Evolutionary conservation across 2,113 vertebrate species (phyloP).

Genomic region (Chlamydotis undulata): DNA sequence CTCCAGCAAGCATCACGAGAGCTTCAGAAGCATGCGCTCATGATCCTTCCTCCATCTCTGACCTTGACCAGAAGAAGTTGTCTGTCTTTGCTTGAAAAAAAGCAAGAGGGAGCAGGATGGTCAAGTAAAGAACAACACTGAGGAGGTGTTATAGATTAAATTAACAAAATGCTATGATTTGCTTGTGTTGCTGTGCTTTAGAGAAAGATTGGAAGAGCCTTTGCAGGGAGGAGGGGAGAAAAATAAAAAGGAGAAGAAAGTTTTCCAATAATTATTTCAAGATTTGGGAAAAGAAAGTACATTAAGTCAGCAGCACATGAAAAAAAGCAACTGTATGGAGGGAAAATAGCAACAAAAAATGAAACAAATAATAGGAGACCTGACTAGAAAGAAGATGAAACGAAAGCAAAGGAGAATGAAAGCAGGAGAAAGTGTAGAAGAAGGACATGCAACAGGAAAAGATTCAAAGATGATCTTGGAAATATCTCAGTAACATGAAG

Average conservation of each 20-base stretch:
- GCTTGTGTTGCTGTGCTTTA: not conserved
- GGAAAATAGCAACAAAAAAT: not conserved
- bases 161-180: not conserved
- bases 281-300: not conserved
- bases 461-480: not conserved
- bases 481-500: not conserved
- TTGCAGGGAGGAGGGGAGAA: too few relatives aligned
- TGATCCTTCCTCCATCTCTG: not conserved
- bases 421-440: not conserved
- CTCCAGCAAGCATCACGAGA: not conserved
- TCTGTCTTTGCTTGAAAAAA: not conserved
- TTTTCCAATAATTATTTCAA: not conserved
- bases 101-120: not conserved
- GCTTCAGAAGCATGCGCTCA: fast-evolving
- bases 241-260: not conserved
- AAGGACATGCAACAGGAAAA: not conserved
- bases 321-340: not conserved
- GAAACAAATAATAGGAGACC: slow-evolving; percentile 4
- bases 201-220: not conserved
- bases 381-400: not conserved
- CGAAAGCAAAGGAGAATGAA: not conserved
- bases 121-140: not conserved
- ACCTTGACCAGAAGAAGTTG: not conserved
- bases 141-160: not conserved
- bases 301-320: not conserved